phyloP scores from a whole-genome alignment of 2,888 invertebrate species.

The Nymphalis polychloros region DNA sequence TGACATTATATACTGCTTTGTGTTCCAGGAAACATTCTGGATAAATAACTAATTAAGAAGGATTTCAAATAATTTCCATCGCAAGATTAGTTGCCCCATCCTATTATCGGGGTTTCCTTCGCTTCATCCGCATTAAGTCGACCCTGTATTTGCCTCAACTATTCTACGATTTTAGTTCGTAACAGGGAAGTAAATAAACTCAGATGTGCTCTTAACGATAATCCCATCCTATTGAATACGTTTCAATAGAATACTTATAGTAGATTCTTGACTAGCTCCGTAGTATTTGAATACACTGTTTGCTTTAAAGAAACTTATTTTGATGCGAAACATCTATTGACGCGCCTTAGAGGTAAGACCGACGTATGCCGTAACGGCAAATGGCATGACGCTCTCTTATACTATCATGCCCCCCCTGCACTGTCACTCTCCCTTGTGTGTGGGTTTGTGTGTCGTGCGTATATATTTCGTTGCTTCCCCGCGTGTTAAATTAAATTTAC shows the following conservation, averaged over 20 bases:
- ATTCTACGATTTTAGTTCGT: constrained; percentile 17
- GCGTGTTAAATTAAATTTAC: no score
- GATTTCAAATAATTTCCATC: background rate
- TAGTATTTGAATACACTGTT: background rate
- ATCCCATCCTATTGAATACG: constrained; percentile 12
- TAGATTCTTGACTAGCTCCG: background rate
- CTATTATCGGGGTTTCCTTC: background rate
- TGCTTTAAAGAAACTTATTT: no score
- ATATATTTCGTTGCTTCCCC: no score
- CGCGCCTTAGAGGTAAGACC: no score
- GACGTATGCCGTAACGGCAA: no score
- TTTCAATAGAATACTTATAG: constrained; percentile 4
- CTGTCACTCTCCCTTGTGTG: no score
- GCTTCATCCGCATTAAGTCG: constrained; percentile 15
- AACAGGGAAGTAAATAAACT: constrained; percentile 19
- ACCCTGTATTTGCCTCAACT: constrained; percentile 7
- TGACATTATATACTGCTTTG: no score
- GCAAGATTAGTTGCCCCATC: constrained; percentile 3
- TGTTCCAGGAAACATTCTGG: no score
- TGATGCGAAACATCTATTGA: no score
- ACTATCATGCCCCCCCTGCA: no score
- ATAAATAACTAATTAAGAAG: background rate
- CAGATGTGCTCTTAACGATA: constrained; percentile 19
- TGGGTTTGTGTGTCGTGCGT: no score
- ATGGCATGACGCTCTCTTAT: no score